Conservation (phyloP, 2,888 invertebrate species). For the Heliconius charithonia region DNA sequence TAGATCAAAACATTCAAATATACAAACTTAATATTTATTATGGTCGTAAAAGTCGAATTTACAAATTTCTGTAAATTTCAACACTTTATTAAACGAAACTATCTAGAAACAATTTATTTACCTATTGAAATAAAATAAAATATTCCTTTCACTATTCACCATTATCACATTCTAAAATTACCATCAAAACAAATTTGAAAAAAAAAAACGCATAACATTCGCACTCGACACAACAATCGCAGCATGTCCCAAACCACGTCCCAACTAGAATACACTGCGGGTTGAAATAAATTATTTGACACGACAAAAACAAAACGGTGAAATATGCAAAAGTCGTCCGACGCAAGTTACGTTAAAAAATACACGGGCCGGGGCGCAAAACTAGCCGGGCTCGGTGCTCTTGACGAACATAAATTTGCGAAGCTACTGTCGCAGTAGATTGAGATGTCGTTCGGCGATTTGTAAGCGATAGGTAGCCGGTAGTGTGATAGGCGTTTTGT, state of each 20-base stretch:
- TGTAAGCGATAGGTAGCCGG: constrained; percentile 45
- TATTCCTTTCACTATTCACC: too few relatives aligned
- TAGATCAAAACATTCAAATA: too few relatives aligned
- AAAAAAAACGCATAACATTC: constrained; percentile 19
- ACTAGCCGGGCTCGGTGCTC: constrained; percentile 51
- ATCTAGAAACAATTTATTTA: too few relatives aligned
- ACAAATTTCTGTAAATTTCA: too few relatives aligned
- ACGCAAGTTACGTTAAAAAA: constrained; percentile 53
- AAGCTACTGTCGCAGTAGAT: constrained; percentile 54
- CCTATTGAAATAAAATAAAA: too few relatives aligned
- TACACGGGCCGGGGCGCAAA: constrained; percentile 47
- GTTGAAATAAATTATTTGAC: constrained; percentile 52
- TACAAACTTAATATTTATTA: too few relatives aligned
- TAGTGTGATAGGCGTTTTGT: constrained; percentile 33
- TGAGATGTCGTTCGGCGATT: constrained; percentile 62
- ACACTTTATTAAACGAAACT: too few relatives aligned
- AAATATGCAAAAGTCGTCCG: constrained; percentile 52
- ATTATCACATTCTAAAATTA: not conserved
- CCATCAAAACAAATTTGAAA: not conserved
- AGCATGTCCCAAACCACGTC: constrained; percentile 46
- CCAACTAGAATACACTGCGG: constrained; percentile 45
- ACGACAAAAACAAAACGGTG: constrained; percentile 50
- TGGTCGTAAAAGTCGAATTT: too few relatives aligned
- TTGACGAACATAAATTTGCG: constrained; percentile 54
- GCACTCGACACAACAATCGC: constrained; percentile 43